These are phyloP conservation scores for Dicentrarchus labrax DNA, from an alignment of 2,113 vertebrate species.

Conservation along the genomic window DNA sequence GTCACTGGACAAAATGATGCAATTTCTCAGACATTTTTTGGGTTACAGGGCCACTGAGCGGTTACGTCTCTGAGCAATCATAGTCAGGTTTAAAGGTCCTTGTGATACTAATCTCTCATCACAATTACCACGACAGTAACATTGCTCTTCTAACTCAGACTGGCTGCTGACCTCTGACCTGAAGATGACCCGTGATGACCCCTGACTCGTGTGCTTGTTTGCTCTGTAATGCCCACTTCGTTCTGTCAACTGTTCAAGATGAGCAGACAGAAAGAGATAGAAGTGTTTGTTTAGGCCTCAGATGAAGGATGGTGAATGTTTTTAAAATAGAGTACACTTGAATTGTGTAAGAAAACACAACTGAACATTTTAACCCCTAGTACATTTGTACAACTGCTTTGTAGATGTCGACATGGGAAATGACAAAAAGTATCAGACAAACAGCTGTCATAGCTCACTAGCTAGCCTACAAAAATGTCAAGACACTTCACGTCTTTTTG, in stretches of 20 bases:
- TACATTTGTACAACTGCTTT: background rate
- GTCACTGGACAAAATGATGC: background rate
- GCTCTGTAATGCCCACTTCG: background rate
- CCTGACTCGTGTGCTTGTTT: constrained; percentile 32
- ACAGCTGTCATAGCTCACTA: constrained; percentile 8
- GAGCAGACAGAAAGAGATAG: background rate
- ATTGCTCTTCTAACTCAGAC: constrained; percentile 11
- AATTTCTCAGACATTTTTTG: background rate
- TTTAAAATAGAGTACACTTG: background rate
- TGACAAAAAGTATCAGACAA: background rate
- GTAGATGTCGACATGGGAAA: constrained; percentile 5
- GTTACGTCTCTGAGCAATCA: background rate
- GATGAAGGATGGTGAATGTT: too few species aligned
- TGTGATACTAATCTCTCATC: constrained; percentile 40
- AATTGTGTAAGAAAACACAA: background rate
- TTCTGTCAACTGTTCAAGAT: background rate
- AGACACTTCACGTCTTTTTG: background rate
- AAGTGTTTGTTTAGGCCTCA: background rate
- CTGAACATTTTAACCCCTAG: background rate
- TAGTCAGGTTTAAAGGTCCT: constrained; percentile 49
- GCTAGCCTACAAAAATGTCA: constrained; percentile 7
- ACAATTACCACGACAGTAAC: constrained; percentile 56
- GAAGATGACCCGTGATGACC: constrained; percentile 41
- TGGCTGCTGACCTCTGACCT: constrained; percentile 48
- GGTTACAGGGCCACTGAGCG: background rate